Conservation (phyloP, 2,888 invertebrate genomes). For the Oligia strigilis region DNA sequence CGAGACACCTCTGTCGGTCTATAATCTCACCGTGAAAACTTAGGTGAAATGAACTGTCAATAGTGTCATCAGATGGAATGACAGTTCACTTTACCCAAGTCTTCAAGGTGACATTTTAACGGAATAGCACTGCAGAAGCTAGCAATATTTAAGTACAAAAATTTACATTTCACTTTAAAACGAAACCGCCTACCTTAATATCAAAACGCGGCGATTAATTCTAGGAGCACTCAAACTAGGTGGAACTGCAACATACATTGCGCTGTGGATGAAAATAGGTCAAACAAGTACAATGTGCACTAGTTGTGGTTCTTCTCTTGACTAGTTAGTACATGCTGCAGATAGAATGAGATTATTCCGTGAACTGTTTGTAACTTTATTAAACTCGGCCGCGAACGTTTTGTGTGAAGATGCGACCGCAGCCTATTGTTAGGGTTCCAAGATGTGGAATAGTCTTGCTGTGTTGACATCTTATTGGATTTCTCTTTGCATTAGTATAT, state of each 20-base stretch:
- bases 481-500: background rate
- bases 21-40: too few relatives aligned
- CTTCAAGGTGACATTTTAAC: background rate
- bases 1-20: too few relatives aligned
- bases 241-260: slow-evolving; percentile 54
- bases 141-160: background rate
- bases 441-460: slow-evolving; percentile 33
- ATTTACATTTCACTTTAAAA: slow-evolving; percentile 40
- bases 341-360: slow-evolving; percentile 59
- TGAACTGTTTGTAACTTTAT: slow-evolving; percentile 47
- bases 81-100: background rate
- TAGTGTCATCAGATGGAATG: background rate
- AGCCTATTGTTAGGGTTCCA: slow-evolving; percentile 27
- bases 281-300: slow-evolving; percentile 53
- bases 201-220: slow-evolving; percentile 58
- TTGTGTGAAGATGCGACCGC: slow-evolving; percentile 38
- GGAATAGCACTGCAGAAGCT: background rate
- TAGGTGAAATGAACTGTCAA: too few relatives aligned
- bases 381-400: slow-evolving; percentile 47
- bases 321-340: slow-evolving; percentile 46
- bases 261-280: slow-evolving; percentile 59
- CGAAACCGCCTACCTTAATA: slow-evolving; percentile 47
- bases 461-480: background rate
- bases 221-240: slow-evolving; percentile 59
- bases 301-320: slow-evolving; percentile 36